phyloP scores from a whole-genome alignment of 2,797 vertebrate species.

The Onychomys arenicola region DNA sequence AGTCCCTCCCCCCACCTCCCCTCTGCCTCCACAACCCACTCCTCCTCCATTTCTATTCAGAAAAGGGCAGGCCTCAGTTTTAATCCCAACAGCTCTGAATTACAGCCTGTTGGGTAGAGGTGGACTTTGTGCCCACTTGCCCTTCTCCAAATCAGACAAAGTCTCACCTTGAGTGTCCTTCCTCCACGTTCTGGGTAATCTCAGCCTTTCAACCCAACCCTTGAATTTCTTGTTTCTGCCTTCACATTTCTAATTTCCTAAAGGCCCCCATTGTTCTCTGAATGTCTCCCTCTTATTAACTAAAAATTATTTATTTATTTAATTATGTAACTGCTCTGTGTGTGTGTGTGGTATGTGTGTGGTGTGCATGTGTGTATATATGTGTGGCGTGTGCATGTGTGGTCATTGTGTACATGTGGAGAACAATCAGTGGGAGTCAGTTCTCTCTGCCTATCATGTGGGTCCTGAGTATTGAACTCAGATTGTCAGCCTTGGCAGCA shows the following conservation, averaged over 20 bases:
- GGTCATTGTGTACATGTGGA: no score
- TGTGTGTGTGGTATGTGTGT: neutral
- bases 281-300: neutral
- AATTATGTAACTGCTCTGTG: neutral
- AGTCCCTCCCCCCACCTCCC: neutral
- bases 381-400: neutral
- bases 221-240: constrained; percentile 26
- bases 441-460: neutral
- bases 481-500: neutral
- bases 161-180: neutral
- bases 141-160: neutral
- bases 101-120: neutral
- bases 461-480: neutral
- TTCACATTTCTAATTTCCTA: neutral
- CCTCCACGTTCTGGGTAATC: neutral
- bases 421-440: neutral
- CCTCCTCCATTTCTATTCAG: neutral
- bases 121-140: neutral
- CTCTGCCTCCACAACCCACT: neutral
- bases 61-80: neutral
- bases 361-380: neutral
- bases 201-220: constrained; percentile 3
- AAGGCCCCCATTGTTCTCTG: neutral
- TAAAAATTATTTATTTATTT: neutral
- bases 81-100: neutral